Base-by-base conservation (phyloP, 2,113 vertebrate species). In the Planiliza haematocheilus region DNA sequence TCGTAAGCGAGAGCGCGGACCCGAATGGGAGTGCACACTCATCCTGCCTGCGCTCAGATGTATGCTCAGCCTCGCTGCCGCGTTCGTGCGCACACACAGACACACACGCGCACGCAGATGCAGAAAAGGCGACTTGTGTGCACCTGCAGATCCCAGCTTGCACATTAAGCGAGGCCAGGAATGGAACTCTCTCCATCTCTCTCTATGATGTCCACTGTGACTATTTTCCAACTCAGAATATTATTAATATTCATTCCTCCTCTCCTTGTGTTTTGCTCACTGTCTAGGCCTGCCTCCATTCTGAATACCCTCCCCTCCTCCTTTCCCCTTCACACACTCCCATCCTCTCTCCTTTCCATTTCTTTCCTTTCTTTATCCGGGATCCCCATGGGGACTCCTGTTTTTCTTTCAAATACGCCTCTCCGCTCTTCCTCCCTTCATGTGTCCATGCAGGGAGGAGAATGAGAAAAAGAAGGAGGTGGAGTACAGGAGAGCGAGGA, bases 371-470 rank as follows among this genome's bases (percentile, higher is more conserved):
- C 77, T 89, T 87, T 83, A 81, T 82, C 67, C 17, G 70, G 88
- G 81, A 89, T 89, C 91, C 92, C 93, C 90, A 81, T 85, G 90
- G 92, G 93, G 91, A 91, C 86, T 82, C 84, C 89, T 88, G 88
- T 86, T 93, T 92, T 89, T 84, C 86, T 91, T 93, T 92, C 89
- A 93, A 94, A 92, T 88, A 77, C 63, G 86, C 83, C 86, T 92
- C 89, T 88, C 83, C 62, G 66, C 88, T 88, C 83, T 80, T 89
- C 82, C 85, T 85, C 84, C 79, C 91, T 90, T 92, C 86, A 88
- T 91, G 83, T 86, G 88, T 90, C 88, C 85, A 82, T 61, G 72
- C 85, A 74, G 68, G 70, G 71, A 86, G 81, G 79, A 84, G 88
- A 83, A 84, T 66, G 79, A 86, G 74, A 64, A 77, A 70, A 58